These are phyloP conservation scores for Xylocopa sonorina DNA, from an alignment of 1,140 invertebrate genomes.

Conservation along the genomic window DNA sequence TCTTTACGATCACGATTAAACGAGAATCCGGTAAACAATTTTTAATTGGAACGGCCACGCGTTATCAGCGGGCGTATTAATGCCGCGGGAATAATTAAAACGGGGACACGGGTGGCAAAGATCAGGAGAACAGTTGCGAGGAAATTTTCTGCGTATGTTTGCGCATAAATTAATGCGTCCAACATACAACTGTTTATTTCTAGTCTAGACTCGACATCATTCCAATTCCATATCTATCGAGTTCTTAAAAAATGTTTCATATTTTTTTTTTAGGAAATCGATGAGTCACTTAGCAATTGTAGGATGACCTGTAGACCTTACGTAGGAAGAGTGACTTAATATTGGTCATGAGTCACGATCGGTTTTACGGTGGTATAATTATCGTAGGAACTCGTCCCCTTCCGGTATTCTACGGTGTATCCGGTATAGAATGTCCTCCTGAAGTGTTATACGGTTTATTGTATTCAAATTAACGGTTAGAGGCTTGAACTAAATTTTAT, in stretches of 20 bases:
- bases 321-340: conserved; percentile 22
- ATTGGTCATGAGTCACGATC: conserved; percentile 25
- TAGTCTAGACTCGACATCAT: neutral
- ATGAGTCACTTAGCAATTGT: conserved; percentile 15
- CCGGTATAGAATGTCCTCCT: neutral
- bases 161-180: neutral
- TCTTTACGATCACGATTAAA: conserved; percentile 18
- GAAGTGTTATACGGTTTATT: neutral
- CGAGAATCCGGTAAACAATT: conserved; percentile 27
- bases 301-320: neutral
- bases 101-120: conserved; percentile 7
- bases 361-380: conserved; percentile 19
- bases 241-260: neutral
- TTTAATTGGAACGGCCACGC: conserved; percentile 9
- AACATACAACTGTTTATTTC: neutral
- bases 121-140: neutral
- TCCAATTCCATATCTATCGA: neutral
- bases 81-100: neutral
- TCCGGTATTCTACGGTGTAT: neutral
- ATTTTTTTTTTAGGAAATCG: neutral
- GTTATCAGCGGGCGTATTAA: conserved; percentile 30
- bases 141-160: neutral
- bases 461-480: neutral
- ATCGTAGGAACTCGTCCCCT: conserved; percentile 20
- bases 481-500: neutral